Percentiles rank a stretch among this genome's conserved stretches.
Conservation (phyloP, 2,797 vertebrate genomes). For the Pseudomugil gertrudae region DNA sequence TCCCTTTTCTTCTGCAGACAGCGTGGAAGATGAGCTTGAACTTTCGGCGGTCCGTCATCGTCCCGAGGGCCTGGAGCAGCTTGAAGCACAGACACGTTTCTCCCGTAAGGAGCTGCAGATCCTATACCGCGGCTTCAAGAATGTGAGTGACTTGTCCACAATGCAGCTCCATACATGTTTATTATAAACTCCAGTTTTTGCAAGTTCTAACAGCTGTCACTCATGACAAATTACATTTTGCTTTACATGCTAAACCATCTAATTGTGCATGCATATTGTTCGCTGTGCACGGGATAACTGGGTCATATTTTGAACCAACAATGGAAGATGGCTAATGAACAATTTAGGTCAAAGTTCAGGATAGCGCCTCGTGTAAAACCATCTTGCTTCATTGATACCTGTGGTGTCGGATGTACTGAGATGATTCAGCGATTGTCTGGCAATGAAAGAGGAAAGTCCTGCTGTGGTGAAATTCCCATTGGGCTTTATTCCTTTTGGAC, state of each 20-base stretch:
- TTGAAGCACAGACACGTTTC: constrained; percentile 96
- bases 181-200: background rate
- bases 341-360: constrained; percentile 57
- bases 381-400: constrained; percentile 61
- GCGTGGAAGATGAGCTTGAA: constrained; percentile 98
- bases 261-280: constrained; percentile 26
- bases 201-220: background rate
- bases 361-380: constrained; percentile 47
- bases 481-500: constrained; percentile 53
- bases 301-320: constrained; percentile 29
- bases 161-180: constrained; percentile 1
- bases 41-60: constrained; percentile 94
- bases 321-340: constrained; percentile 32
- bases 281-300: constrained; percentile 40
- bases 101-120: constrained; percentile 99
- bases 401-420: constrained; percentile 71
- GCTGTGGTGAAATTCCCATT: constrained; percentile 36
- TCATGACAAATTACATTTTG: background rate
- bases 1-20: constrained; percentile 83
- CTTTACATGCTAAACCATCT: background rate
- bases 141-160: constrained; percentile 82
- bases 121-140: constrained; percentile 98
- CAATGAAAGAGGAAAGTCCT: constrained; percentile 53
- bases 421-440: constrained; percentile 74
- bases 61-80: constrained; percentile 93